Evolutionary conservation across 2,113 vertebrate genomes (phyloP), one percentile per base, ranked within the genome.

Genomic region (Pollachius pollachius): DNA sequence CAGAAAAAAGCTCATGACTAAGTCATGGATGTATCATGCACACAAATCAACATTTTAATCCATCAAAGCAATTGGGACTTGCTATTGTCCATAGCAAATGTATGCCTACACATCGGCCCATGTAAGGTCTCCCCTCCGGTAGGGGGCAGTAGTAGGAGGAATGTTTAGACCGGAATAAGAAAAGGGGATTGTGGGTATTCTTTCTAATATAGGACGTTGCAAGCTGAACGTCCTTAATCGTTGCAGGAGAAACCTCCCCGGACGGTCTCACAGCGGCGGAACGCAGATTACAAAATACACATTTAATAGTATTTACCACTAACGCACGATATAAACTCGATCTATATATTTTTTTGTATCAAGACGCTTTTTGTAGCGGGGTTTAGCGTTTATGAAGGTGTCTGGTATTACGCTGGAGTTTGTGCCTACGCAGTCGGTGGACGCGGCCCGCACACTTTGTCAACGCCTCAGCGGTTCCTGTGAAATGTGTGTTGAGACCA

Each of bases 401-500:
- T 4, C 30, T 7, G 30, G 6, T 34, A 34, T 34, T 5, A 34
- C 6, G 4, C 30, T 34, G 30, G 30, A 34, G 30, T 34, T 34
- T 34, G 30, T 34, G 2, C 30, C 4, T 34, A 34, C 30, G 30
- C 30, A 9, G 41, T 48, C 41, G 41, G 0, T 9, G 41, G 9
- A 48, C 41, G 11, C 41, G 41, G 41, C 1, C 2, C 18, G 1
- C 5, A 0, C 5, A 9, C 2, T 18, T 58, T 78, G 67, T 65
- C 5, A 16, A 15, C 6, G 16, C 19, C 12, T 4, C 0, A 25
- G 1, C 3, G 12, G 15, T 27, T 27, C 1, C 41, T 70, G 7
- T 48, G 86, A 74, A 5, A 90, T 90, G 87, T 90, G 78, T 0
- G 12, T 48, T 7, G 67, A 80, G 15, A 69, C 13, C 0, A 88